Evolutionary conservation across 2,113 vertebrate species (phyloP).

Genomic region (Geococcyx californianus): DNA sequence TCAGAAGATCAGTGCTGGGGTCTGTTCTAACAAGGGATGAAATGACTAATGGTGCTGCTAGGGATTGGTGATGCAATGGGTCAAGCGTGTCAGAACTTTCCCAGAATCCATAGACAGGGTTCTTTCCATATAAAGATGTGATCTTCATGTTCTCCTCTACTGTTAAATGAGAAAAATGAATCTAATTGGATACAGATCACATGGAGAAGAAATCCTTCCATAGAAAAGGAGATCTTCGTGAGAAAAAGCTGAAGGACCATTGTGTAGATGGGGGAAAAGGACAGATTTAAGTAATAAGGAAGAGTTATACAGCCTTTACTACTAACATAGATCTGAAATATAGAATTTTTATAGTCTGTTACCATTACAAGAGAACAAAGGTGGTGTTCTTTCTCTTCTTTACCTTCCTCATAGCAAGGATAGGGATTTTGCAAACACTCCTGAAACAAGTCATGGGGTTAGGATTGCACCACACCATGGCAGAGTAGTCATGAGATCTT

Average conservation of each 20-base stretch:
- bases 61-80: neutral
- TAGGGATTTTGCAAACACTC: neutral
- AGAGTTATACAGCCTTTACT: neutral
- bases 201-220: neutral
- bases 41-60: neutral
- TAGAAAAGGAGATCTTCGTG: neutral
- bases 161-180: neutral
- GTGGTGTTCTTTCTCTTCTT: neutral
- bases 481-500: neutral
- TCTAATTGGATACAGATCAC: neutral
- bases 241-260: neutral
- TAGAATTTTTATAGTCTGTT: neutral
- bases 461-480: neutral
- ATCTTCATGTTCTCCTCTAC: neutral
- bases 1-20: constrained; percentile 5
- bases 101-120: neutral
- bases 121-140: neutral
- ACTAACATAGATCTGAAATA: neutral
- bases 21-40: neutral
- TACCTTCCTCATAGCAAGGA: neutral
- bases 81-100: neutral
- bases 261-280: neutral
- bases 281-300: neutral
- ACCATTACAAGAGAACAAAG: neutral
- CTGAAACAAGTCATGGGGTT: neutral